phyloP scores from a whole-genome alignment of 2,888 invertebrate genomes.

The Anarsia innoxiella region DNA sequence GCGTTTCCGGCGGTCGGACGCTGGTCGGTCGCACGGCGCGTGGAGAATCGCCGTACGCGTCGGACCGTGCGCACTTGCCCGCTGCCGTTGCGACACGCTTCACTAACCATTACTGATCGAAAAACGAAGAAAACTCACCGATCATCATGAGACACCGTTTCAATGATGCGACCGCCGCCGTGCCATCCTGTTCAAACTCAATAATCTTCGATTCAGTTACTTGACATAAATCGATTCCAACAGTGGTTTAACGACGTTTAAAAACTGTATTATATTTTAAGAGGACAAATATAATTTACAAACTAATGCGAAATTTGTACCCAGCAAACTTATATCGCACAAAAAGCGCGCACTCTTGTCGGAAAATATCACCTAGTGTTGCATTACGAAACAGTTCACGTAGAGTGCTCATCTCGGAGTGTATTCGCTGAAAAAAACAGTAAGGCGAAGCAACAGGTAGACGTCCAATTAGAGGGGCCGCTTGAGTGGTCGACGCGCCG shows the following conservation, averaged over 20 bases:
- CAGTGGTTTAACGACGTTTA: not conserved
- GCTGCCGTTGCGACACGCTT: conserved; percentile 41
- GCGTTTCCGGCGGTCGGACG: conserved; percentile 59
- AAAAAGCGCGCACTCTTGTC: conserved; percentile 20
- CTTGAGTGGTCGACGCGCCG: conserved; percentile 56
- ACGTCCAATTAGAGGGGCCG: conserved; percentile 69
- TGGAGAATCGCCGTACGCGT: conserved; percentile 70
- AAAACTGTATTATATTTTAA: not conserved
- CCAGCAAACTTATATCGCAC: not conserved
- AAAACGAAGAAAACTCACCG: conserved; percentile 47
- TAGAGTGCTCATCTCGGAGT: conserved; percentile 49
- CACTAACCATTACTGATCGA: conserved; percentile 47
- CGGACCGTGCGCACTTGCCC: conserved; percentile 45
- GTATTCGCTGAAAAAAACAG: conserved; percentile 48
- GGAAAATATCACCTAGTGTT: conserved; percentile 31
- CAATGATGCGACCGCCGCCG: conserved; percentile 36
- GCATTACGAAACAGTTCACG: conserved; percentile 53
- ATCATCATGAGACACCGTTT: conserved; percentile 34
- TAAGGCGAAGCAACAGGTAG: conserved; percentile 69
- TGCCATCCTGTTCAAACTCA: conserved; percentile 14
- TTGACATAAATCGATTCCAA: not conserved
- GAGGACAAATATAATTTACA: conserved; percentile 2
- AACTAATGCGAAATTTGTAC: conserved; percentile 2
- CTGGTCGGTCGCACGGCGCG: conserved; percentile 49
- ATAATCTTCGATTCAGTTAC: not conserved